Evolutionary conservation across 2,888 invertebrate genomes (phyloP).

Genomic region (Dioctria linearis): DNA sequence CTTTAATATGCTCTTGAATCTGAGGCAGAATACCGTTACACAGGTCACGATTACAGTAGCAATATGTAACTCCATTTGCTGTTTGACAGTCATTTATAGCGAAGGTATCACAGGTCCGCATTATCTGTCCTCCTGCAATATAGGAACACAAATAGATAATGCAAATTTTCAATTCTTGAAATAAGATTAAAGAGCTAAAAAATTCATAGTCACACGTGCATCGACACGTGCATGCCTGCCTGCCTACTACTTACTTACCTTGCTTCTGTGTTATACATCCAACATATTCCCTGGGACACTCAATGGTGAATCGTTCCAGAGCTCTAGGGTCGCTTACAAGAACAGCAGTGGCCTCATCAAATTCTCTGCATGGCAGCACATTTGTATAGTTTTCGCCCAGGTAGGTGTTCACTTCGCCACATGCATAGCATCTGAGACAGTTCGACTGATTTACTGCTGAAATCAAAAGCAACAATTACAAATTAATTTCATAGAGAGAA

Average conservation of each 20-base stretch:
- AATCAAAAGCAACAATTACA: slow-evolving; percentile 34
- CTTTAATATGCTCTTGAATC: background rate
- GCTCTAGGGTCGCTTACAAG: slow-evolving; percentile 5
- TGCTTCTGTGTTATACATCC: slow-evolving; percentile 58
- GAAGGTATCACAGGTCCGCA: slow-evolving; percentile 56
- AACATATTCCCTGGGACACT: slow-evolving; percentile 56
- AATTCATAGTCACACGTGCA: slow-evolving; percentile 12
- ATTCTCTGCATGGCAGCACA: slow-evolving; percentile 50
- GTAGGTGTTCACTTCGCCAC: slow-evolving; percentile 55
- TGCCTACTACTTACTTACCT: slow-evolving; percentile 46
- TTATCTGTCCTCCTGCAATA: slow-evolving; percentile 38
- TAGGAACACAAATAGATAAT: background rate
- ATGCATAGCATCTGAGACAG: slow-evolving; percentile 57
- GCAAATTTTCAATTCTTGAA: slow-evolving; percentile 1
- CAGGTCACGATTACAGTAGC: slow-evolving; percentile 57
- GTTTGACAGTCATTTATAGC: slow-evolving; percentile 58
- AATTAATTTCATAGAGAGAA: slow-evolving; percentile 17
- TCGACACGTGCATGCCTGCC: background rate
- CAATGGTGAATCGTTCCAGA: slow-evolving; percentile 54
- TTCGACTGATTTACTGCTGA: slow-evolving; percentile 33
- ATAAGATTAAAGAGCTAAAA: slow-evolving; percentile 18
- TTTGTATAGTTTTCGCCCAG: slow-evolving; percentile 47
- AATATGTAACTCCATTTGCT: slow-evolving; percentile 58
- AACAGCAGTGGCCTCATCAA: slow-evolving; percentile 22
- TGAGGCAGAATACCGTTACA: slow-evolving; percentile 53